Conservation (phyloP, 2,113 vertebrate genomes). For the Sialia sialis region DNA sequence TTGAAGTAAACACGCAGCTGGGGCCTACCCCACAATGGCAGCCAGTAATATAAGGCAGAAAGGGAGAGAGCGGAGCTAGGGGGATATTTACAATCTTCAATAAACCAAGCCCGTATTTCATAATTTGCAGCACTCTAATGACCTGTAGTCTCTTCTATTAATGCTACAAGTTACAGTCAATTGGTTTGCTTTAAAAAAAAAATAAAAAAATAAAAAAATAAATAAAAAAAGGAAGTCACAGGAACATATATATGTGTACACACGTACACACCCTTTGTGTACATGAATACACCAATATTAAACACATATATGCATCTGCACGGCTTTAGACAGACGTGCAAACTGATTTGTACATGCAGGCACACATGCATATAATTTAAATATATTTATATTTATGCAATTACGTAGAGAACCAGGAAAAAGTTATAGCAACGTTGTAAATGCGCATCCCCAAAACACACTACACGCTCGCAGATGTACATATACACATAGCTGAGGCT, state of each 20-base stretch:
- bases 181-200: constrained; percentile 10
- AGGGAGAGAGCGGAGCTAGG: constrained; percentile 10
- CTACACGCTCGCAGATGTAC: fast-evolving
- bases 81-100: constrained; percentile 59
- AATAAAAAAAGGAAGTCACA: background rate
- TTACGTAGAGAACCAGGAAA: background rate
- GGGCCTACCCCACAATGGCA: constrained; percentile 72
- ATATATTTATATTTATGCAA: background rate
- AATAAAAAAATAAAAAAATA: background rate
- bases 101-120: constrained; percentile 54
- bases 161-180: constrained; percentile 61
- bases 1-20: constrained; percentile 76
- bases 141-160: constrained; percentile 47
- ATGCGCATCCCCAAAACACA: background rate
- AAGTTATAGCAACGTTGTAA: background rate
- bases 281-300: background rate
- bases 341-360: background rate
- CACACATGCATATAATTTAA: background rate
- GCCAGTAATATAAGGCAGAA: constrained; percentile 36
- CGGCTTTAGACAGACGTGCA: background rate
- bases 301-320: background rate
- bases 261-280: background rate
- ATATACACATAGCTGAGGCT: background rate
- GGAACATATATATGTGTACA: background rate
- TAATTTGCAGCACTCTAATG: constrained; percentile 63